These are phyloP conservation scores for Drosophila insularis DNA, from an alignment of 1,140 invertebrate genomes.

Conservation along the genomic window DNA sequence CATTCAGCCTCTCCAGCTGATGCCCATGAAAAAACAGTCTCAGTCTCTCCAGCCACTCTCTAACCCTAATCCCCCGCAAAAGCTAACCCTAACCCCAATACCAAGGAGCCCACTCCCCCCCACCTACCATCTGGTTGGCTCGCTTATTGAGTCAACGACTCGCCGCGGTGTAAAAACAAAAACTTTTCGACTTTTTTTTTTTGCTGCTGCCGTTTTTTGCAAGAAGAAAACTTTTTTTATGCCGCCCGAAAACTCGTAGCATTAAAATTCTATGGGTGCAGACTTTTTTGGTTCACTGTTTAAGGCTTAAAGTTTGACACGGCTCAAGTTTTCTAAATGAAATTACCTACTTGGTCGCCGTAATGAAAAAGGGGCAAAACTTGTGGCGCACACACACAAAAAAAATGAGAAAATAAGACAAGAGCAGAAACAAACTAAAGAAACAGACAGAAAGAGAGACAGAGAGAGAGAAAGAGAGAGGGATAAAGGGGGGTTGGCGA, in stretches of 20 bases:
- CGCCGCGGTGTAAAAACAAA: slow-evolving; percentile 68
- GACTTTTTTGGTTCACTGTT: slow-evolving; percentile 21
- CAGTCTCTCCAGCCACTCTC: not conserved
- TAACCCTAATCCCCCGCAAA: not conserved
- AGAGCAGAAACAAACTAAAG: not conserved
- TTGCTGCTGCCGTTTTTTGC: slow-evolving; percentile 3
- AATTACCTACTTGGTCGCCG: slow-evolving; percentile 74
- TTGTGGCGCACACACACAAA: slow-evolving; percentile 22
- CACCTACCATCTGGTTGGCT: slow-evolving; percentile 26
- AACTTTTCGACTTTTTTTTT: slow-evolving; percentile 41
- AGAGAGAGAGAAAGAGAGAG: not conserved
- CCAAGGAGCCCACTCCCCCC: slow-evolving; percentile 12
- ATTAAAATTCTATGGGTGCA: slow-evolving; percentile 75
- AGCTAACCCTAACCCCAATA: slow-evolving; percentile 34
- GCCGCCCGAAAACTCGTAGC: slow-evolving; percentile 62
- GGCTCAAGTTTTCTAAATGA: slow-evolving; percentile 81
- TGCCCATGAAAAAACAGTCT: not conserved
- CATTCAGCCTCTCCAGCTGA: not conserved
- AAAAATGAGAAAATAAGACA: slow-evolving; percentile 7
- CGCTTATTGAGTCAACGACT: slow-evolving; percentile 76
- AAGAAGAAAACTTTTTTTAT: slow-evolving; percentile 72
- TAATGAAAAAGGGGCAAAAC: slow-evolving; percentile 73
- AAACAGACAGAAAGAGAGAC: slow-evolving; percentile 8
- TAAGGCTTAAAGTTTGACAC: slow-evolving; percentile 80
- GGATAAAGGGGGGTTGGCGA: slow-evolving; percentile 28